These are phyloP conservation scores for Oryzias sinensis DNA, from an alignment of 2,797 vertebrate genomes.

Conservation along the genomic window DNA sequence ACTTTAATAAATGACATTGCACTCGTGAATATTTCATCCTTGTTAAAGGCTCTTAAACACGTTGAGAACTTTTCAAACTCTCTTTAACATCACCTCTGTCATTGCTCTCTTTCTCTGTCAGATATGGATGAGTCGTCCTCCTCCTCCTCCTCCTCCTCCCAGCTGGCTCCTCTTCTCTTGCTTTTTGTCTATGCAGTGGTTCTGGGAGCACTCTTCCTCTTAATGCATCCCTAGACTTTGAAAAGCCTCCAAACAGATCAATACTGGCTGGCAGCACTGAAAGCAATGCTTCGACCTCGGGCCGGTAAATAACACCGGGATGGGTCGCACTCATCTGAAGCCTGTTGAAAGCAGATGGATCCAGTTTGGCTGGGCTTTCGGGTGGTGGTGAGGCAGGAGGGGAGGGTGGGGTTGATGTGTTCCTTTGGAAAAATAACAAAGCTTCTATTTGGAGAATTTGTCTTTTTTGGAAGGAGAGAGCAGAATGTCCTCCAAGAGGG, in stretches of 20 bases:
- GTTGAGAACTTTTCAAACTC: background rate
- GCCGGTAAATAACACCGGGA: slow-evolving; percentile 20
- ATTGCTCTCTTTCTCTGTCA: slow-evolving; percentile 11
- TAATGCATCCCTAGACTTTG: slow-evolving; percentile 50
- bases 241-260: slow-evolving; percentile 39
- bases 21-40: no score
- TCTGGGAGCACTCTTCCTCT: slow-evolving; percentile 22
- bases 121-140: slow-evolving; percentile 13
- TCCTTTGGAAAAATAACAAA: no score
- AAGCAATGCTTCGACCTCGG: slow-evolving; percentile 23
- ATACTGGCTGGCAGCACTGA: slow-evolving; percentile 34
- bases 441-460: no score
- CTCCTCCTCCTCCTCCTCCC: slow-evolving; percentile 1
- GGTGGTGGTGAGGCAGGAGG: no score
- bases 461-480: no score
- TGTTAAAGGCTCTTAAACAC: background rate
- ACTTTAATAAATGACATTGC: no score
- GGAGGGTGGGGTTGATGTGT: no score
- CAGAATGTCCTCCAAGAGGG: no score
- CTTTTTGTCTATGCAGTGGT: slow-evolving; percentile 9
- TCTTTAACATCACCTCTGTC: slow-evolving; percentile 1
- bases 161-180: slow-evolving; percentile 15
- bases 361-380: background rate
- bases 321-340: slow-evolving; percentile 10
- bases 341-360: slow-evolving; percentile 1